Base-by-base conservation (phyloP, 2,888 invertebrate species). In the Conistra vaccinii region DNA sequence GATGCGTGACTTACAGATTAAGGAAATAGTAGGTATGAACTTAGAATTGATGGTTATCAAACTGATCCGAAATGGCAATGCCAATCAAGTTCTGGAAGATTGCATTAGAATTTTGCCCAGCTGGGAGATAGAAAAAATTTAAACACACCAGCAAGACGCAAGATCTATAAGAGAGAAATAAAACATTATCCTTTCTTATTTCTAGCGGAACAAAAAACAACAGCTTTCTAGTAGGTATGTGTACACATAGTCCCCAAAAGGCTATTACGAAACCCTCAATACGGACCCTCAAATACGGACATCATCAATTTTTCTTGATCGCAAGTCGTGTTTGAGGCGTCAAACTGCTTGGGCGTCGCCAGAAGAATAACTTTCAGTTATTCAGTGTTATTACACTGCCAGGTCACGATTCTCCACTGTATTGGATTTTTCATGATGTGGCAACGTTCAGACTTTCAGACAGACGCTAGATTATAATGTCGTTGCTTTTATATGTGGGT, bases 341-440 rank as follows among this genome's bases (percentile, higher is more conserved):
- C 88, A 78, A 83, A 75, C 71, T 65, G 69, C 60, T 66, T 69
- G 71, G 61, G 73, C 77, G 76, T 79, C 74, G 73, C 67, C 69
- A 60, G 60, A 83, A 82, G 88, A 85, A 82, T 86, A 85, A 83
- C 75, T 78, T 80, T 76, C 51, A 84, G 81, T 83, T 86, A 81
- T 85, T 83, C 83, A 79, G 58, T 69, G 74, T 74, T 68, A 88
- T 88, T 87, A 83, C 60, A 76, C 61, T 80, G 74, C 77, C 89
- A 82, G 73, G 89, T 89, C 89, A 89, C 89, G 89, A 84, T 79
- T 69, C 79, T 68, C 73, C 39, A 75, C 80, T 85, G 85, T 89
- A 89, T 89, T 87, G 89, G 89, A 88, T 87, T 89, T 89, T 87
- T 84, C 84, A 89, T 86, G 84, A 87, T 85, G 85, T 82, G 76